Base-by-base conservation (phyloP, 2,113 vertebrate genomes). In the Burhinus oedicnemus region DNA sequence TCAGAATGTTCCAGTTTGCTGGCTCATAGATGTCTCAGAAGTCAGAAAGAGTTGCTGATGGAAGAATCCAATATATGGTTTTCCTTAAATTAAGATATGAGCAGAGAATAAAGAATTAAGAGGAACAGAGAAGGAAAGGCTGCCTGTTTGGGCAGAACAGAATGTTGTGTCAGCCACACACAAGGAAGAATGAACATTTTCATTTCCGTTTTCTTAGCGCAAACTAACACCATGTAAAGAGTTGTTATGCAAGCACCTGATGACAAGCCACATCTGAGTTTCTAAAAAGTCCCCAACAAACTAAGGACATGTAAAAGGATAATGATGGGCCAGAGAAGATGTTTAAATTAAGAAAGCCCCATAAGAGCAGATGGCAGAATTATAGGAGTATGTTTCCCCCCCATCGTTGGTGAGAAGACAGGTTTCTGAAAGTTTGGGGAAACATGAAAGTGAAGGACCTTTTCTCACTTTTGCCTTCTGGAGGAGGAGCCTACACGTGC, bases 401-500 rank as follows among this genome's bases (percentile, higher is more conserved):
- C 13, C 4, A 1, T 17, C 62, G 68, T 68, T 44, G 9, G 3
- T 36, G 25, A n/a, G 27, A 80, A 69, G 44, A n/a, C 1, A 18
- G 26, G 25, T 22, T 81, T n/a, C 25, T 20, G 13, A 40, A 25
- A 25, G 5, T 62, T 62, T 54, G 11, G 23, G 30, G 36, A 34
- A 62, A 30, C 6, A 1, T 6, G 15, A 1, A 80, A 51, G 15
- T 8, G 9, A 62, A 82, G 10, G 45, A 32, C 1, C 4, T n/a
- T 66, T 70, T 19, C 54, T 40, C 58, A 36, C 5, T 8, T 76
- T 79, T 36, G 5, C 21, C 12, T 52, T 32, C 14, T 61, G 23
- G 0, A 8, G 21, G 44, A 10, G 30, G 38, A 86, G 3, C 6
- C 58, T 19, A 12, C 23, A 6, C 0, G 0, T 5, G 7, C 9